Evolutionary conservation across 2,888 invertebrate species (phyloP).

Genomic region (Nephrotoma appendiculata): DNA sequence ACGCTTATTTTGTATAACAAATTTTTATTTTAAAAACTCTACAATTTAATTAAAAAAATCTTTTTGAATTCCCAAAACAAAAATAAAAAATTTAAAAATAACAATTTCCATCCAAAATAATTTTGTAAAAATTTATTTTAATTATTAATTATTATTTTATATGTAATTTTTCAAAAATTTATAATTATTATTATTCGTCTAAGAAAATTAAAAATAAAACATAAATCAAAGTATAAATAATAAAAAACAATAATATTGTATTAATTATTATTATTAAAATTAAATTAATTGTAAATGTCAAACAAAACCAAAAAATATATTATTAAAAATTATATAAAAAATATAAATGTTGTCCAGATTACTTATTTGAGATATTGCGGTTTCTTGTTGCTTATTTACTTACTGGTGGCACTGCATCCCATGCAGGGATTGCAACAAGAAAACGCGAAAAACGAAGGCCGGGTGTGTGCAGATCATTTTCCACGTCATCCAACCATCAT

Average conservation of each 20-base stretch:
- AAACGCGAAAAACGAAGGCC: too few species aligned
- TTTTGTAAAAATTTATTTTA: not conserved
- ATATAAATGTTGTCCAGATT: not conserved
- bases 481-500: too few species aligned
- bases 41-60: not conserved
- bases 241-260: not conserved
- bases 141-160: not conserved
- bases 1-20: not conserved
- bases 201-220: not conserved
- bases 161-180: not conserved
- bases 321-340: not conserved
- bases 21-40: not conserved
- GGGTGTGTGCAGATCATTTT: too few species aligned
- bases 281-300: not conserved
- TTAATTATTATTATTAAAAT: not conserved
- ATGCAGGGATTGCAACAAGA: too few species aligned
- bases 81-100: not conserved
- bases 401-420: too few species aligned
- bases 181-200: not conserved
- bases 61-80: not conserved
- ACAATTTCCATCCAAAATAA: not conserved
- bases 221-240: not conserved
- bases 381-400: too few species aligned
- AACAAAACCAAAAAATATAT: not conserved
- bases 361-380: too few species aligned